Base-by-base conservation (phyloP, 2,113 vertebrate species). In the Bambusicola thoracicus region DNA sequence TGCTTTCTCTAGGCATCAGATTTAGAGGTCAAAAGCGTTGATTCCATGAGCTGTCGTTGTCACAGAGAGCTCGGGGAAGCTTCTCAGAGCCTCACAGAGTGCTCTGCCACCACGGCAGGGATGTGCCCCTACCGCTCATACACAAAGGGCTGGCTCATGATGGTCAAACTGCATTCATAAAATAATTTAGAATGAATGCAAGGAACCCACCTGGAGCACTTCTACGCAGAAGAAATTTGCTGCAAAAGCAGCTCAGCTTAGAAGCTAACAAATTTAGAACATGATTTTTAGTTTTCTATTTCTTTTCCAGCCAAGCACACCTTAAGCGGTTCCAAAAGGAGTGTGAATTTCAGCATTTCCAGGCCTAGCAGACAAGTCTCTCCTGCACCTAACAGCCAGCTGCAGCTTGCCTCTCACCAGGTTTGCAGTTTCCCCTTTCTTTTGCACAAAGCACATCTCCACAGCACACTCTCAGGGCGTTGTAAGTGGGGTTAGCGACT, bases 401-500 rank as follows among this genome's bases (percentile, higher is more conserved):
- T 83, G 90, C 68, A 40, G 29, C 86, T 82, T 69, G 74, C 73
- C 66, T 84, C 81, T 69, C 67, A 30, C 32, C 86, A 25, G 84
- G 90, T 85, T 34, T 36, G 55, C 38, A 22, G 40, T 43, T 92
- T 53, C 17, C 81, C 44, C 48, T 32, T 41, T 36, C 5, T 83
- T 79, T 78, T 77, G 49, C 16, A 20, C 40, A 12, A 84, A 81
- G 80, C 93, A 46, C 81, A 55, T 66, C 80, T 73, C 76, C 93
- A 88, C 92, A 74, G 77, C 91, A 93, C 92, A 89, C 94, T 58
- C 58, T 58, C 32, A 30, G 1, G 55, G 83, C 53, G 30, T 92
- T 95, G 89, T 96, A 96, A 92, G 90, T 87, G 97, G 98, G 98
- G 97, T 98, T 97, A 98, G 97, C 97, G 98, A 92, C 97, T 98